phyloP scores from a whole-genome alignment of 1,140 invertebrate species.

The Dreissena rostriformis region DNA sequence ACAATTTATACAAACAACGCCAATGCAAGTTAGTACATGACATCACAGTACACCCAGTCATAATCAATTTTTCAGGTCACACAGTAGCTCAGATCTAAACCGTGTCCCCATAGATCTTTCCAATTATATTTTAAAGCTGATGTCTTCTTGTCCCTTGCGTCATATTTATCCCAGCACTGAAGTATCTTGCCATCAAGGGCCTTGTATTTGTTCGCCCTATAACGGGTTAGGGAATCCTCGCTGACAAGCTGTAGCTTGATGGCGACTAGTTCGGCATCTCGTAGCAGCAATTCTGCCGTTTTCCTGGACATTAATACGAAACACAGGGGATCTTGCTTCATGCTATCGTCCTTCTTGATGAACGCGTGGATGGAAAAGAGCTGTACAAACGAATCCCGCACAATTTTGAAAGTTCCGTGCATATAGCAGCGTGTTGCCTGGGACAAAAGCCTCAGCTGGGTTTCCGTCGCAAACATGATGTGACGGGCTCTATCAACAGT shows the following conservation, averaged over 20 bases:
- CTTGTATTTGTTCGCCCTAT: too few relatives aligned
- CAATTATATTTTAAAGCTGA: too few relatives aligned
- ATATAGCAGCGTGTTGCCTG: slow-evolving; percentile 19
- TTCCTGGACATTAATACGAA: slow-evolving; percentile 51
- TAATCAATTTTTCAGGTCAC: too few relatives aligned
- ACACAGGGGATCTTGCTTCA: slow-evolving; percentile 40
- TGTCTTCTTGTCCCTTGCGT: too few relatives aligned
- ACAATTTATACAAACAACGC: too few relatives aligned
- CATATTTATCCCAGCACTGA: too few relatives aligned
- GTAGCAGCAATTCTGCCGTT: not conserved
- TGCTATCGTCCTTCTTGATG: slow-evolving; percentile 24
- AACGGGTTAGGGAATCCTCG: not conserved
- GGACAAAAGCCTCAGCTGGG: not conserved
- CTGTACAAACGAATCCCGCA: slow-evolving; percentile 22
- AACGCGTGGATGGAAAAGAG: slow-evolving; percentile 42
- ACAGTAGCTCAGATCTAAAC: too few relatives aligned
- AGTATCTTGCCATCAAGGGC: too few relatives aligned
- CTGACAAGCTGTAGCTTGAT: not conserved
- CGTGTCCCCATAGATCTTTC: too few relatives aligned
- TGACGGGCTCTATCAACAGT: slow-evolving; percentile 2
- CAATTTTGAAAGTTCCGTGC: slow-evolving; percentile 49
- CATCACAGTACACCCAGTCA: too few relatives aligned
- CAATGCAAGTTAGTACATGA: too few relatives aligned
- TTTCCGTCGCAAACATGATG: slow-evolving; percentile 4
- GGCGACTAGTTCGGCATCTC: not conserved